These are phyloP conservation scores for Napeogenes sylphis DNA, from an alignment of 2,888 invertebrate genomes.

Conservation along the genomic window DNA sequence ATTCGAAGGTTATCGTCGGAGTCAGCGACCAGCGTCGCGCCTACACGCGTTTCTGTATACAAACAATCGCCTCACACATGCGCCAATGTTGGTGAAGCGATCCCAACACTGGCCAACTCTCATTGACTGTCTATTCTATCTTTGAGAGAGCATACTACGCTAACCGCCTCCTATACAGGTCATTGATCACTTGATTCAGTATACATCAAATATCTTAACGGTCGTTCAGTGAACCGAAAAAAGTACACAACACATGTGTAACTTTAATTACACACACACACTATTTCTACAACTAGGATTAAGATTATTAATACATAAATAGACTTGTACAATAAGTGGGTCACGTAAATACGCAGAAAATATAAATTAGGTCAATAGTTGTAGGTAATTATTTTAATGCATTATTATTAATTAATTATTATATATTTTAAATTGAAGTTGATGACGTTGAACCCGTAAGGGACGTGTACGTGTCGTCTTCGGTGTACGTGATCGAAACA, in stretches of 20 bases:
- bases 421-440: background rate
- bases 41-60: slow-evolving; percentile 58
- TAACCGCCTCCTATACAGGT: slow-evolving; percentile 17
- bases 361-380: slow-evolving; percentile 20
- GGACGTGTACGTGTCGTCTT: slow-evolving; percentile 25
- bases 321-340: slow-evolving; percentile 12
- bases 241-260: slow-evolving; percentile 6
- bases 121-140: slow-evolving; percentile 39
- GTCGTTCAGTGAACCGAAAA: slow-evolving; percentile 27
- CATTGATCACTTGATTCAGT: slow-evolving; percentile 22
- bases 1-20: slow-evolving; percentile 72
- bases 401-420: slow-evolving; percentile 5
- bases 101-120: slow-evolving; percentile 35
- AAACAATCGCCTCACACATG: slow-evolving; percentile 42
- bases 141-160: slow-evolving; percentile 44
- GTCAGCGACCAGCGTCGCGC: slow-evolving; percentile 73
- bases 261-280: background rate
- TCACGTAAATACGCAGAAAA: slow-evolving; percentile 17
- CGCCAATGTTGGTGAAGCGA: slow-evolving; percentile 2
- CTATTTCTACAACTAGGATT: too few relatives aligned
- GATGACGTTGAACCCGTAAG: slow-evolving; percentile 22
- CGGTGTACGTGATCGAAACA: slow-evolving; percentile 31
- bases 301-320: too few relatives aligned
- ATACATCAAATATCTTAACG: slow-evolving; percentile 25
- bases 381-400: background rate